phyloP scores from a whole-genome alignment of 2,113 vertebrate species.

The Pachypanchax playfairii region DNA sequence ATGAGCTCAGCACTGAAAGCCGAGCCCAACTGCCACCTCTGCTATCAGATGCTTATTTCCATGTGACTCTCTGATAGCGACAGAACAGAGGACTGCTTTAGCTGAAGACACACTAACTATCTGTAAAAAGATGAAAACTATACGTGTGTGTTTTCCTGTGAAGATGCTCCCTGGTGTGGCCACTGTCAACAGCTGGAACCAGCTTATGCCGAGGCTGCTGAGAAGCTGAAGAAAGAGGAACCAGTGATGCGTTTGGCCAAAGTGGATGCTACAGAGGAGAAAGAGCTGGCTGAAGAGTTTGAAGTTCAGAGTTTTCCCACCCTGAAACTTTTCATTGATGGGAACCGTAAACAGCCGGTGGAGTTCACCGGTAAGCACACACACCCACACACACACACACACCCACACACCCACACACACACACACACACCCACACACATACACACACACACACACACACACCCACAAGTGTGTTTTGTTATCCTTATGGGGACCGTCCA shows the following conservation, averaged over 20 bases:
- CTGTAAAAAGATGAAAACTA: too few species aligned
- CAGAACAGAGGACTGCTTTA: neutral
- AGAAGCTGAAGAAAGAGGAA: constrained; percentile 74
- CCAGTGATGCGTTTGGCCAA: constrained; percentile 79
- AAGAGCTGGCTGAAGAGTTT: constrained; percentile 83
- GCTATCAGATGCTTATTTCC: constrained; percentile 64
- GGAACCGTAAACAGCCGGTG: constrained; percentile 81
- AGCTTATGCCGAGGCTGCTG: constrained; percentile 79
- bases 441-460: too few species aligned
- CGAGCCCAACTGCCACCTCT: constrained; percentile 36
- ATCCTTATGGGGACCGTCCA: too few species aligned
- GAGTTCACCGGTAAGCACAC: constrained; percentile 76
- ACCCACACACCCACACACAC: too few species aligned
- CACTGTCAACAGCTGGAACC: constrained; percentile 88
- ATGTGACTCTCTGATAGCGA: constrained; percentile 36
- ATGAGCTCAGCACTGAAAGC: constrained; percentile 3
- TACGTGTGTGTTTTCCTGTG: constrained; percentile 13
- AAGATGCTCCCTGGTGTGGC: constrained; percentile 90
- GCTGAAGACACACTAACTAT: neutral
- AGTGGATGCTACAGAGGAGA: constrained; percentile 82
- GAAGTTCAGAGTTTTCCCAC: constrained; percentile 80
- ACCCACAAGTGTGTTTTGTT: too few species aligned
- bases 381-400: too few species aligned
- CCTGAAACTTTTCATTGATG: constrained; percentile 84
- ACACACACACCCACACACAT: too few species aligned